Conservation (phyloP, 2,888 invertebrate genomes). For the Andrena chrysosceles region DNA sequence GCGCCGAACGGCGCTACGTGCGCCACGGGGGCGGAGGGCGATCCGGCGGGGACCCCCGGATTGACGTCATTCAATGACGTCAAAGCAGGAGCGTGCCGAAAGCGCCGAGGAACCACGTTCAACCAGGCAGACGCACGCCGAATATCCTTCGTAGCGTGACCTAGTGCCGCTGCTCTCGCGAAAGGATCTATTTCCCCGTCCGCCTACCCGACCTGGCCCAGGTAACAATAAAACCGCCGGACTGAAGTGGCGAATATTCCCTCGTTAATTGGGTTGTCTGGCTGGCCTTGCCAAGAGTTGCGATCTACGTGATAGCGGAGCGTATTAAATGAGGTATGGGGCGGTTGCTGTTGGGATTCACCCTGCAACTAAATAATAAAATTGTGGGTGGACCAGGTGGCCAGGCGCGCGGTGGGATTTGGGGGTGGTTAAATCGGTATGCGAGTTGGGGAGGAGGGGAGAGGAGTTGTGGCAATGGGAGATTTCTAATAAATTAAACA, state of each 20-base stretch:
- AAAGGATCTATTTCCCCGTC: constrained; percentile 23
- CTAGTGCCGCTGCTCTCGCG: constrained; percentile 21
- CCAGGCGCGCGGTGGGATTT: no score
- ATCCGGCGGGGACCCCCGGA: constrained; percentile 75
- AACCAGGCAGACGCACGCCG: constrained; percentile 17
- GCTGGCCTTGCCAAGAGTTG: no score
- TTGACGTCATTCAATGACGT: constrained; percentile 83
- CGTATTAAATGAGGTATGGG: no score
- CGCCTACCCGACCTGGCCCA: background rate
- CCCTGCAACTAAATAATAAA: no score
- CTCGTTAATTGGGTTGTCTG: background rate
- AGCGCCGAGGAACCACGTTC: constrained; percentile 61
- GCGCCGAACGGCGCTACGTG: constrained; percentile 40
- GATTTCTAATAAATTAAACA: no score
- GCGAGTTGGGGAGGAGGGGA: no score
- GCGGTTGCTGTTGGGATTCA: no score
- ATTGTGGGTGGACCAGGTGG: no score
- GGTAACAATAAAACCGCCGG: constrained; percentile 2
- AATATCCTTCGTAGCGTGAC: constrained; percentile 51
- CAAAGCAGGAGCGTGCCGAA: constrained; percentile 79
- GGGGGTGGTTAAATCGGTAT: no score
- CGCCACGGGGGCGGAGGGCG: constrained; percentile 32
- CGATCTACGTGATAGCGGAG: no score
- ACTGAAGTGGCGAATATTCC: background rate
- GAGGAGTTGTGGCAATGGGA: no score